Evolutionary conservation across 2,888 invertebrate species (phyloP), one percentile per base, ranked within the genome.

Genomic region (Glyphotaelius pellucidus): DNA sequence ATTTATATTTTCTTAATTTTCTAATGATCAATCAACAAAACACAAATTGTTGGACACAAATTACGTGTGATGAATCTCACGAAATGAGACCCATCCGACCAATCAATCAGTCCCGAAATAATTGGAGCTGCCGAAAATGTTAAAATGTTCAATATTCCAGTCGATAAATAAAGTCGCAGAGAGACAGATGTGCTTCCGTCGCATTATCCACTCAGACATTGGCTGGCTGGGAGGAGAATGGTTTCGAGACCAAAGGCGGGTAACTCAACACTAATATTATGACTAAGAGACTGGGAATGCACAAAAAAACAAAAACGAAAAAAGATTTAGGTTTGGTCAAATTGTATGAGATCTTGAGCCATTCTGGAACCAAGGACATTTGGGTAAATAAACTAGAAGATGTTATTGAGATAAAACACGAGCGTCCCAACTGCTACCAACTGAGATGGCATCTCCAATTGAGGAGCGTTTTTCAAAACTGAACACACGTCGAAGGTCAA

Each of bases 311-410:
- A 52, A 67, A 19, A 67, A 19, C 0, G n/a, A 83, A 83, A 32
- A 32, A 83, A 35, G 32, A 35, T 83, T 83, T 35, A 35, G 83
- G 83, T 83, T 35, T 83, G 83, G 83, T 83, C 83, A 83, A 83
- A 83, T 15, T 35, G 32, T 35, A 32, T 11, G 25, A n/a, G 11
- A 32, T n/a, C 67, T 67, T 25, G 25, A 67, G 15, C 19, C 5
- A 38, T 15, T 83, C 83, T n/a, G 83, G 35, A 35, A 11, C 38
- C 11, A 25, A 83, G 35, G 32, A 83, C 25, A 83, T n/a, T 32
- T 83, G 83, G 25, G 35, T 32, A 83, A 35, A 83, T 83, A 35
- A 35, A 35, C 32, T 32, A 83, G 52, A 25, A 67, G 52, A 67
- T 19, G 7, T 19, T 25, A 25, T 67, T 67, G 52, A 25, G 52